Evolutionary conservation across 2,113 vertebrate species (phyloP).

Genomic region (Irena cyanogastra): DNA sequence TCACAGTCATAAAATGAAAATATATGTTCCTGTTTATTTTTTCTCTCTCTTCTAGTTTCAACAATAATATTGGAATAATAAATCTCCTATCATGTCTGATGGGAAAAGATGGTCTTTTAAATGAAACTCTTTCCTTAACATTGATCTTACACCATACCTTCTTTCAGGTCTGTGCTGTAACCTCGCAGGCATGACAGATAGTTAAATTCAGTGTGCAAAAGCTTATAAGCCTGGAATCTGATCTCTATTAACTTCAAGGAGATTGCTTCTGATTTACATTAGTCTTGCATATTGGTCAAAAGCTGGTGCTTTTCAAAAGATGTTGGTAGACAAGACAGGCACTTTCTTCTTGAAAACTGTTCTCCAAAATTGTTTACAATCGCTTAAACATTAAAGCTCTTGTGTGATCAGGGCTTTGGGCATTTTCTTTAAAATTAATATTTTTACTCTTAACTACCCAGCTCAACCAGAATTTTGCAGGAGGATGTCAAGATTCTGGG

Average conservation of each 20-base stretch:
- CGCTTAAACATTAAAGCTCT: not conserved
- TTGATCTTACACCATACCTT: constrained; percentile 39
- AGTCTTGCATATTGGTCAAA: not conserved
- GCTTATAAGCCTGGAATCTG: not conserved
- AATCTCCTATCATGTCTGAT: constrained; percentile 64
- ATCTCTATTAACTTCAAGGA: constrained; percentile 45
- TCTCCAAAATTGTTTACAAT: not conserved
- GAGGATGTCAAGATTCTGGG: not conserved
- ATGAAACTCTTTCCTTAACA: constrained; percentile 39
- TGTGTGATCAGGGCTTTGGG: not conserved
- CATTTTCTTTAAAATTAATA: not conserved
- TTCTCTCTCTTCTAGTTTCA: constrained; percentile 34
- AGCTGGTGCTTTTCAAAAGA: not conserved
- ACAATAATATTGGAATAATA: constrained; percentile 55
- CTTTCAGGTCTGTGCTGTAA: constrained; percentile 19
- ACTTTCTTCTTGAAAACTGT: not conserved
- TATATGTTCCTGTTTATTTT: constrained; percentile 45
- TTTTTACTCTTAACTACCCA: not conserved
- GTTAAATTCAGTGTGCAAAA: constrained; percentile 41
- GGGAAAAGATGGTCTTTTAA: constrained; percentile 58
- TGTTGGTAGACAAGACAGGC: not conserved
- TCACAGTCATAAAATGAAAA: constrained; percentile 47
- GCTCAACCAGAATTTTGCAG: not conserved
- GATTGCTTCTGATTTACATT: constrained; percentile 9
- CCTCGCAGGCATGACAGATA: constrained; percentile 33